Evolutionary conservation across 1,140 invertebrate species (phyloP), one percentile per base, ranked within the genome.

Genomic region (Leguminivora glycinivorella): DNA sequence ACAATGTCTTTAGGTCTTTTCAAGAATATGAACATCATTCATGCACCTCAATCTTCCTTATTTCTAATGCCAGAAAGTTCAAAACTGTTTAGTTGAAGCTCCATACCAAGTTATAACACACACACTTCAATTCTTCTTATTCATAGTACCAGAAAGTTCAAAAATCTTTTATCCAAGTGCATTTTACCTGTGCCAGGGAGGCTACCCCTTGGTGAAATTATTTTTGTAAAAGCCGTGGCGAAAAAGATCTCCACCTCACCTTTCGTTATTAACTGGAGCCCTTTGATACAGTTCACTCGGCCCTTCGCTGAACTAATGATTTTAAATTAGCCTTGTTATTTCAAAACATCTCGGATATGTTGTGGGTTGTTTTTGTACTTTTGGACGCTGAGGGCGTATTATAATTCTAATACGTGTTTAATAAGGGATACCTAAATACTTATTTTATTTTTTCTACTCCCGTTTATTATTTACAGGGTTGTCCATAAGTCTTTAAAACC

Each of bases 241-340:
- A 77, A 86, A 86, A 85, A 84, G 77, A 84, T 84, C 82, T 84
- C 79, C 63, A 80, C 78, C 79, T 85, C 83, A 85, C 85, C 87
- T 89, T 86, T 81, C 84, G 69, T 89, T 89, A 89, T 91, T 89
- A 89, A 91, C 83, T 86, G 72, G 77, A 83, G 68, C 80, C 80
- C 85, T 89, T 91, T 91, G 83, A 87, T 88, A 80, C 82, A 87
- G 79, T 84, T 74, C 74, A 67, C 34, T 69, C 70, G 71, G 78
- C 82, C 79, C 81, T 78, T 68, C 70, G 31, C 38, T 75, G 73
- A 82, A 80, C 83, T 90, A 88, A 88, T 87, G 87, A 84, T 86
- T 89, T 84, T 82, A 87, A 87, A 85, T 86, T 86, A 79, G 74
- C 79, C 76, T 78, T 80, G 79, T 82, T 86, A 85, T 85, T 85